Base-by-base conservation (phyloP, 2,113 vertebrate genomes). In the Lates calcarifer region DNA sequence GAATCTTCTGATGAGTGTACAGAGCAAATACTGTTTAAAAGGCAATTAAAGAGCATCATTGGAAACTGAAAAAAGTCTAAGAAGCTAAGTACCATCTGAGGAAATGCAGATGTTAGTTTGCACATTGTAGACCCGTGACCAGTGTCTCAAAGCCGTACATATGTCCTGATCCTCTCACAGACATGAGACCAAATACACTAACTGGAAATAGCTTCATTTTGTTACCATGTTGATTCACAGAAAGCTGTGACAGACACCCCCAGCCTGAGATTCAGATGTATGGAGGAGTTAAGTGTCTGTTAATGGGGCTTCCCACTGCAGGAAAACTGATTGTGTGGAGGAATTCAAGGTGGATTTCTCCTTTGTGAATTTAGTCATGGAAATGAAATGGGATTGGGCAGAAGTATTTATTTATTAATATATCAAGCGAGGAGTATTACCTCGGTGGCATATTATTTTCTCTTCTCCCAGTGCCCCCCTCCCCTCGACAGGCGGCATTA, bases 371-470 rank as follows among this genome's bases (percentile, higher is more conserved):
- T 78, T 82, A 84, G 77, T 79, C 64, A 74, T 88, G 75, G 84
- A 93, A 84, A 83, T 91, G 49, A 90, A 91, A 89, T 81, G 68
- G 79, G 79, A 90, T 62, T 24, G 33, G 74, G 79, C 78, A 77
- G 74, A 33, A 70, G 61, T 81, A 78, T 86, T 91, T 92, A 89
- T 92, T 91, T 92, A 90, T 91, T 90, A 92, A 86, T 83, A 91
- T 82, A 87, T 89, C 55, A 81, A 82, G 77, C 29, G 26, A 35
- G 84, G 71, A 78, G 89, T 65, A 90, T 93, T 91, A 93, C 89
- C 82, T 91, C 55, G 0, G 75, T 89, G 80, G 72, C 86, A 88
- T 93, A 93, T 94, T 92, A 94, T 91, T 93, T 93, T 92, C 86
- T 85, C 56, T 72, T 91, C 84, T 86, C 79, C 83, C 82, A 60